Base-by-base conservation (phyloP, 2,113 vertebrate genomes). In the Muscicapa adusta region DNA sequence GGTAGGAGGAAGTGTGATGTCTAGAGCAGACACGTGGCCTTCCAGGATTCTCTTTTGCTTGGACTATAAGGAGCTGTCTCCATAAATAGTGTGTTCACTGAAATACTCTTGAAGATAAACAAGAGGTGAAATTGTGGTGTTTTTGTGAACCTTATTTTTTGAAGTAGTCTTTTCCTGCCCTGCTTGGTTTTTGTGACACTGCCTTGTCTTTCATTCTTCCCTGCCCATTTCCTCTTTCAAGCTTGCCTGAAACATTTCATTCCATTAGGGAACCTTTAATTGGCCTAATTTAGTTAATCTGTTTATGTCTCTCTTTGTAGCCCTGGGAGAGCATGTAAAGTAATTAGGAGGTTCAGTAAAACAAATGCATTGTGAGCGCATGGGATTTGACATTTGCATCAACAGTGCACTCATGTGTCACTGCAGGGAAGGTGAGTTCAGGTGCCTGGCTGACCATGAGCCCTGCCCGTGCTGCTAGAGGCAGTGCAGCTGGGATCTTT, bases 251-350 rank as follows among this genome's bases (percentile, higher is more conserved):
- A 96, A 96, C 93, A 75, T 96, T 96, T 97, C 88, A 96, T 97
- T 96, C 95, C 97, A 97, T 97, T 96, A 97, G 95, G 94, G 97
- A 97, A 94, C 93, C 96, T 96, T 96, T 97, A 97, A 97, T 97
- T 97, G 96, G 96, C 86, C 97, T 97, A 96, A 97, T 97, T 97
- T 96, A 97, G 90, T 92, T 97, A 96, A 97, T 96, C 96, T 94
- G 96, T 97, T 97, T 97, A 94, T 96, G 96, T 93, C 92, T 97
- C 72, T 95, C 96, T 96, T 93, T 93, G 97, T 96, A 93, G 91
- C 95, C 96, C 95, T 68, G 89, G 91, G 97, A 97, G 96, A 96
- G 93, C 86, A 79, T 93, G 95, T 96, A 96, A 97, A 94, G 94
- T 90, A 96, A 97, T 97, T 97, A 96, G 93, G 90, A 96, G 87